These are phyloP conservation scores for Tipula vernalis DNA, from an alignment of 2,888 invertebrate genomes.

Conservation along the genomic window DNA sequence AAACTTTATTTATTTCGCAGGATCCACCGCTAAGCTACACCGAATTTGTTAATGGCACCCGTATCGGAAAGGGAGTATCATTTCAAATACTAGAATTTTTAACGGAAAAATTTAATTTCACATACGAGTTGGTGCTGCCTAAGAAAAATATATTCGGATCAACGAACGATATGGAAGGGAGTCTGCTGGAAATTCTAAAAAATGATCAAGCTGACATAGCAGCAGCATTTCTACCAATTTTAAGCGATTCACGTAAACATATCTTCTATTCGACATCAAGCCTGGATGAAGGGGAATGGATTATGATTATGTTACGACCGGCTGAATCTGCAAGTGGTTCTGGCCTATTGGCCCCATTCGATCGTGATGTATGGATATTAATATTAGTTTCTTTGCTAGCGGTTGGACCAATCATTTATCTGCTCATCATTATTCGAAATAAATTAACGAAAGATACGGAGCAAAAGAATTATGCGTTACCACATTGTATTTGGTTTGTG, in stretches of 20 bases:
- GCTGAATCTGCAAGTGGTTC: constrained; percentile 71
- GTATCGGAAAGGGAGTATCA: constrained; percentile 54
- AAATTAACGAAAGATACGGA: constrained; percentile 45
- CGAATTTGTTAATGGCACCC: constrained; percentile 39
- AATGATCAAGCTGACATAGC: constrained; percentile 57
- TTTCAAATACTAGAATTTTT: constrained; percentile 59
- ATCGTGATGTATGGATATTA: constrained; percentile 55
- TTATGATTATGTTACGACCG: constrained; percentile 68
- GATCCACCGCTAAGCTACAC: constrained; percentile 51
- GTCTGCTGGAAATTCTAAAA: constrained; percentile 50
- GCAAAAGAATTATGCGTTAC: constrained; percentile 46
- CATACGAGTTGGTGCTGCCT: constrained; percentile 55
- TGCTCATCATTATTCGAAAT: constrained; percentile 51
- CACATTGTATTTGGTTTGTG: constrained; percentile 73
- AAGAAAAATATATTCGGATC: constrained; percentile 47
- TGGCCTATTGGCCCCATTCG: constrained; percentile 71
- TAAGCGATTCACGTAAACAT: constrained; percentile 42
- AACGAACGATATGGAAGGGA: constrained; percentile 37
- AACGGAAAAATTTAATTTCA: constrained; percentile 55
- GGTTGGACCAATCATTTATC: constrained; percentile 67
- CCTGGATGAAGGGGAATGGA: constrained; percentile 64
- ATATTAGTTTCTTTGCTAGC: constrained; percentile 57
- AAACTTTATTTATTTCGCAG: background rate
- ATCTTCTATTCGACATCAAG: constrained; percentile 45
- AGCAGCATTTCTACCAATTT: constrained; percentile 61